Conservation (phyloP, 2,113 vertebrate genomes). For the Callaeas wilsoni region DNA sequence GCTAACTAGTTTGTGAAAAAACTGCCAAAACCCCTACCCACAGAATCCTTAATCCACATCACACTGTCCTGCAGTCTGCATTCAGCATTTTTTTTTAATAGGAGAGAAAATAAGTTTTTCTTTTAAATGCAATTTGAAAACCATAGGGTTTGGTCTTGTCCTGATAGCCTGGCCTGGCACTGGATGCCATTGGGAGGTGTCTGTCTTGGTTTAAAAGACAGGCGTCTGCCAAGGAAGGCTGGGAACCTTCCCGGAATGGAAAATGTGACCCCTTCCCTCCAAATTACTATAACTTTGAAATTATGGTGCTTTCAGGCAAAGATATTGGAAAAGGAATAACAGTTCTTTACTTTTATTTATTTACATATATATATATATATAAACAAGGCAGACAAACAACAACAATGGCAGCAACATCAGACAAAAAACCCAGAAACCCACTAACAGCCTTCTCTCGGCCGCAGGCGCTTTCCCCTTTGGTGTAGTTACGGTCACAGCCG, state of each 20-base stretch:
- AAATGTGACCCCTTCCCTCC: background rate
- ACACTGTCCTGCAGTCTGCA: background rate
- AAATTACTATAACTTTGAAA: background rate
- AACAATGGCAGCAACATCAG: accelerated
- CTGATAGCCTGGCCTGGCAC: background rate
- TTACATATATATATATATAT: no score
- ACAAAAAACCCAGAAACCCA: background rate
- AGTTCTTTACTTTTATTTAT: background rate
- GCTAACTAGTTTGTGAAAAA: background rate
- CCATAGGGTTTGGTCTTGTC: background rate
- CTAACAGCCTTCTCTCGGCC: accelerated
- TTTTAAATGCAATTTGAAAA: background rate
- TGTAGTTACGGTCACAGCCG: background rate
- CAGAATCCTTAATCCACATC: background rate
- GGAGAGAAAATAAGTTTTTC: background rate
- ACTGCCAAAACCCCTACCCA: background rate
- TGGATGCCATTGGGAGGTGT: accelerated
- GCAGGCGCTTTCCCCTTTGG: background rate
- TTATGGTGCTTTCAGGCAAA: background rate
- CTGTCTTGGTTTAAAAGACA: background rate
- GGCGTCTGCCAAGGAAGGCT: background rate
- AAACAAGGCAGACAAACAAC: background rate
- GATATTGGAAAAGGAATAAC: background rate
- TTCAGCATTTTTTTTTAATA: background rate
- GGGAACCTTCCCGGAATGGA: background rate